Conservation (phyloP, 2,888 invertebrate genomes). For the Metopia argyrocephala region DNA sequence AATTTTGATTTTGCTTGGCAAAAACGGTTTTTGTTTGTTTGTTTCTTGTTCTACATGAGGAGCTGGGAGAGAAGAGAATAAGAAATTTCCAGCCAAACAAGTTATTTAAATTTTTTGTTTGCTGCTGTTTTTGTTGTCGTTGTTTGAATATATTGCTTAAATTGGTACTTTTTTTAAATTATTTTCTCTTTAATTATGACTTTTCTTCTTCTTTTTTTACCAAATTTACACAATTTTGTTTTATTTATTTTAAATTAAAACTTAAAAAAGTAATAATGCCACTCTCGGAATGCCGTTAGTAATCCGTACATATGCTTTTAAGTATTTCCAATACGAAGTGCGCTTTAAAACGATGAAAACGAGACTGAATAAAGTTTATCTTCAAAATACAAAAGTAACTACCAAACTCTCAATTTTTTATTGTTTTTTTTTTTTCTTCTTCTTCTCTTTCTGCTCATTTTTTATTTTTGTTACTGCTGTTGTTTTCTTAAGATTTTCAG, state of each 20-base stretch:
- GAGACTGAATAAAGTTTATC: constrained; percentile 62
- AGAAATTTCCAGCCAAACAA: constrained; percentile 53
- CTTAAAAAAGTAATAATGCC: constrained; percentile 15
- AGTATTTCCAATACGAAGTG: constrained; percentile 51
- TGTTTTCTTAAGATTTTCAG: background rate
- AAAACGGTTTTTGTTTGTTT: constrained; percentile 23
- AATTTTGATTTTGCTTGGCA: constrained; percentile 26
- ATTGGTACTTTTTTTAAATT: no score
- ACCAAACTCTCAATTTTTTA: constrained; percentile 51
- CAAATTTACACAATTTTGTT: background rate
- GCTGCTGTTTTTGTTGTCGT: constrained; percentile 13
- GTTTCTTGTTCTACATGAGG: constrained; percentile 21
- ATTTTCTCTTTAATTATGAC: no score
- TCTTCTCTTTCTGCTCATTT: background rate
- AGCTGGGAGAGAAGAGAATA: background rate
- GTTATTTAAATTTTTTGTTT: constrained; percentile 33
- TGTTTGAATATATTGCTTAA: no score
- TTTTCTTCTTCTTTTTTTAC: background rate
- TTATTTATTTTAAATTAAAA: background rate
- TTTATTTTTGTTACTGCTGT: background rate
- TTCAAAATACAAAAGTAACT: constrained; percentile 62
- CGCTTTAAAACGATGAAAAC: constrained; percentile 62
- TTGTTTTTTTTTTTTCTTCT: constrained; percentile 36
- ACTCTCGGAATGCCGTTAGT: constrained; percentile 18
- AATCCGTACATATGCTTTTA: constrained; percentile 40